Conservation (phyloP, 2,888 invertebrate species). For the Aphodius sticticus region DNA sequence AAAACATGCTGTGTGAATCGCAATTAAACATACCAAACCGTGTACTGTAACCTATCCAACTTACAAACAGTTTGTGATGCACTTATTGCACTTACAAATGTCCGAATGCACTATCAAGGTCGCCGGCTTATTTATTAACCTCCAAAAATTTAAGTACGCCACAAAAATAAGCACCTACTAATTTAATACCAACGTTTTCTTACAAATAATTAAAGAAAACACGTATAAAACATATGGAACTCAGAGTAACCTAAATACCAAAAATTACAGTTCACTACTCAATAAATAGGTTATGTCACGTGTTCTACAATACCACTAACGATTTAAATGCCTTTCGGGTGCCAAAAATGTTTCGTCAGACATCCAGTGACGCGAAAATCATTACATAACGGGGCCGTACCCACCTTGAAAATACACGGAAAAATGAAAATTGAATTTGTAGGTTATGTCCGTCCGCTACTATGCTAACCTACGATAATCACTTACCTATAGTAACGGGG, state of each 20-base stretch:
- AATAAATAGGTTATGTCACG: not conserved
- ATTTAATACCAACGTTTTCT: not conserved
- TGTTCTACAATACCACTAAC: not conserved
- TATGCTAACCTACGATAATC: not conserved
- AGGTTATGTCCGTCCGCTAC: not conserved
- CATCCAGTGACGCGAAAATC: not conserved
- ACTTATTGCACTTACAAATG: not conserved
- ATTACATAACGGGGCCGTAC: not conserved
- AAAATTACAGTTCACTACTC: not conserved
- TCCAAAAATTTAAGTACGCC: not conserved
- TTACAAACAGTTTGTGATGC: not conserved
- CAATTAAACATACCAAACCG: not conserved
- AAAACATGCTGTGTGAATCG: constrained; percentile 17
- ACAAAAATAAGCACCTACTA: not conserved
- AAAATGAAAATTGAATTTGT: not conserved
- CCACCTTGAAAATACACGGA: not conserved
- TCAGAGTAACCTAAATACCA: not conserved
- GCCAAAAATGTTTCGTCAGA: not conserved
- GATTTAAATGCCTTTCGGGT: not conserved
- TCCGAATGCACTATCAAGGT: not conserved
- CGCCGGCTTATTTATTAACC: not conserved
- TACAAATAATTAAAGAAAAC: not conserved
- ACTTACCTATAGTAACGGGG: not conserved
- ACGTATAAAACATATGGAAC: not conserved
- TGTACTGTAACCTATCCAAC: not conserved